Percentiles rank a stretch among this genome's conserved stretches.
These are phyloP conservation scores for Strongylocentrotus purpuratus DNA, from an alignment of 35 echinoderm and acorn worm species.

Conservation along the genomic window DNA sequence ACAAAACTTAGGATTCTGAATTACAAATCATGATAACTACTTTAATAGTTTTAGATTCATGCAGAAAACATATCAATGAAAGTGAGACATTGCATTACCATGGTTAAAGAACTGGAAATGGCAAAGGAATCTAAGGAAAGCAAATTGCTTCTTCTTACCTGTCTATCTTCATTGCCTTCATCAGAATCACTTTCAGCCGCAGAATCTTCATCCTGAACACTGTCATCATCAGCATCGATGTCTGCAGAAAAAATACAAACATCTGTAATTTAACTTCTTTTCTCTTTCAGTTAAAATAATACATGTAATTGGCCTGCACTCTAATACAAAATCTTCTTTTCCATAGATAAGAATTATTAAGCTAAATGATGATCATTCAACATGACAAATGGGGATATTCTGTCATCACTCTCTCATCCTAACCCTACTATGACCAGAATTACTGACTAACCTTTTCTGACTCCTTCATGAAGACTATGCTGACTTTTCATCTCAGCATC, in stretches of 20 bases:
- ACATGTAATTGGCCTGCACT: too few relatives aligned
- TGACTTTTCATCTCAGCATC: conserved; percentile 83
- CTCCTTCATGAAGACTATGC: conserved; percentile 70
- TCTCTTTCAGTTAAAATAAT: too few relatives aligned
- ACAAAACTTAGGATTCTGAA: neutral
- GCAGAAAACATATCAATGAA: neutral
- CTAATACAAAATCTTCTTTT: too few relatives aligned
- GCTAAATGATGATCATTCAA: too few relatives aligned
- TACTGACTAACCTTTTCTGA: neutral
- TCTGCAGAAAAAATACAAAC: conserved; percentile 49
- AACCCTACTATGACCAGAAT: too few relatives aligned
- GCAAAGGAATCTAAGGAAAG: neutral
- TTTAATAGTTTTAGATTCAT: neutral
- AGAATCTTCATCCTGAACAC: conserved; percentile 72
- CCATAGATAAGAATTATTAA: too few relatives aligned
- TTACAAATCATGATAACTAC: neutral
- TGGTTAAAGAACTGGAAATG: neutral
- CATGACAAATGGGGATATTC: too few relatives aligned
- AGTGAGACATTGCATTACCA: neutral
- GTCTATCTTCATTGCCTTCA: conserved; percentile 76
- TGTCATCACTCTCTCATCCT: too few relatives aligned
- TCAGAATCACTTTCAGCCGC: conserved; percentile 84
- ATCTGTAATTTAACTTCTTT: too few relatives aligned
- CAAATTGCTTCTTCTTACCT: conserved; percentile 54
- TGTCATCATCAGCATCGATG: conserved; percentile 83